Conservation (phyloP, 1,140 invertebrate genomes). For the Pantala flavescens region DNA sequence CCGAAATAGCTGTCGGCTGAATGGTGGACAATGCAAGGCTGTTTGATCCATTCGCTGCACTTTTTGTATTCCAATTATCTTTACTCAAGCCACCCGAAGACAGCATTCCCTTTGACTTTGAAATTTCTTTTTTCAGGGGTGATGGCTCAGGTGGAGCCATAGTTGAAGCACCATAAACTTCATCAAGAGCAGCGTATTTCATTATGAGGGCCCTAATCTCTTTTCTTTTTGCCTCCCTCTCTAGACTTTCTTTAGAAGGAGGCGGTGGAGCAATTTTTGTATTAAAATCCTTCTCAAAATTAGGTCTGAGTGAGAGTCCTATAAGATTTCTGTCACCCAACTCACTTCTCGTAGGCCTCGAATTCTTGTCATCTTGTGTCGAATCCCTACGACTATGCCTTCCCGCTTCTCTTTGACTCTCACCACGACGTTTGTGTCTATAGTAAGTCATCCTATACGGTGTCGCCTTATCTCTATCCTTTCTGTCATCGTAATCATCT, state of each 20-base stretch:
- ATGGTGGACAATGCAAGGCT: too few relatives aligned
- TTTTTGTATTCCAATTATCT: too few relatives aligned
- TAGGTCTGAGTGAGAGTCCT: constrained; percentile 32
- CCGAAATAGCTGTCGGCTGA: too few relatives aligned
- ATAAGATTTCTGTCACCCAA: constrained; percentile 36
- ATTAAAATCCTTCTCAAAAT: too few relatives aligned
- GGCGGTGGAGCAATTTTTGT: constrained; percentile 33
- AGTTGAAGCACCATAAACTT: constrained; percentile 36
- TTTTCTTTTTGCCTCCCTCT: constrained; percentile 62
- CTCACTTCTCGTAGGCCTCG: constrained; percentile 33
- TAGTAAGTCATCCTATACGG: constrained; percentile 11
- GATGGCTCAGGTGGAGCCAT: background rate
- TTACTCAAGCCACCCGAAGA: too few relatives aligned
- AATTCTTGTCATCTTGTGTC: constrained; percentile 21
- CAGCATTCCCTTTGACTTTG: too few relatives aligned
- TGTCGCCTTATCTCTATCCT: background rate
- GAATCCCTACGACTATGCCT: constrained; percentile 14
- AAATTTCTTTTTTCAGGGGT: background rate
- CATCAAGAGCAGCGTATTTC: constrained; percentile 63
- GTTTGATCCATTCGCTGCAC: too few relatives aligned
- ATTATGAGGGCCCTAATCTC: constrained; percentile 68
- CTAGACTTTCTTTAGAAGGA: constrained; percentile 44
- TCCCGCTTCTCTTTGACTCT: background rate
- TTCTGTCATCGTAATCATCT: too few relatives aligned
- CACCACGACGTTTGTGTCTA: background rate